Evolutionary conservation across 2,113 vertebrate species (phyloP).

Genomic region (Pongo abelii): DNA sequence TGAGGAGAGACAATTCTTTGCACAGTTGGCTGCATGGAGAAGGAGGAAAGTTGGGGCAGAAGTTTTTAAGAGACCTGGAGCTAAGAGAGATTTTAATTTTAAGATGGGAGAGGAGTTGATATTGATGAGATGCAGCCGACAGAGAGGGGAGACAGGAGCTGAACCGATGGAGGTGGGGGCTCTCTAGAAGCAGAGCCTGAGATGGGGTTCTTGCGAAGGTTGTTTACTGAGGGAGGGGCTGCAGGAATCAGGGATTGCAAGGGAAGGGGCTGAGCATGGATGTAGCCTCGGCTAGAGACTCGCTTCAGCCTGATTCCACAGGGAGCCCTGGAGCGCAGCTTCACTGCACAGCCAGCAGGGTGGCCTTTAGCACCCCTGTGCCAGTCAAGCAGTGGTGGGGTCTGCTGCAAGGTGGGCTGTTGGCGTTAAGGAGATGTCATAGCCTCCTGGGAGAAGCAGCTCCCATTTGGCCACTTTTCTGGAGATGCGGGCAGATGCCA

Average conservation of each 20-base stretch:
- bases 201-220: rapidly evolving
- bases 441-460: neutral
- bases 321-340: neutral
- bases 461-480: neutral
- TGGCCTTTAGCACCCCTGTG: neutral
- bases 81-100: neutral
- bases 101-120: neutral
- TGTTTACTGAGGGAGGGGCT: neutral
- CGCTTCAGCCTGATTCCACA: neutral
- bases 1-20: neutral
- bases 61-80: neutral
- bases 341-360: neutral
- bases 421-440: neutral
- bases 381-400: neutral
- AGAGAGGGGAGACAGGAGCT: neutral
- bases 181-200: neutral
- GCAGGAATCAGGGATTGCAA: neutral
- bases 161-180: neutral
- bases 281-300: neutral
- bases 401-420: neutral
- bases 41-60: no score
- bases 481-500: neutral
- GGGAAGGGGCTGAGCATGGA: neutral
- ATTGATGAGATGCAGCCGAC: neutral
- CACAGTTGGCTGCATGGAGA: neutral